A percentile compares a stretch with the other conserved stretches of the same genome.
Evolutionary conservation across 2,797 vertebrate genomes (phyloP).

Genomic region (Bradypodion ventrale): DNA sequence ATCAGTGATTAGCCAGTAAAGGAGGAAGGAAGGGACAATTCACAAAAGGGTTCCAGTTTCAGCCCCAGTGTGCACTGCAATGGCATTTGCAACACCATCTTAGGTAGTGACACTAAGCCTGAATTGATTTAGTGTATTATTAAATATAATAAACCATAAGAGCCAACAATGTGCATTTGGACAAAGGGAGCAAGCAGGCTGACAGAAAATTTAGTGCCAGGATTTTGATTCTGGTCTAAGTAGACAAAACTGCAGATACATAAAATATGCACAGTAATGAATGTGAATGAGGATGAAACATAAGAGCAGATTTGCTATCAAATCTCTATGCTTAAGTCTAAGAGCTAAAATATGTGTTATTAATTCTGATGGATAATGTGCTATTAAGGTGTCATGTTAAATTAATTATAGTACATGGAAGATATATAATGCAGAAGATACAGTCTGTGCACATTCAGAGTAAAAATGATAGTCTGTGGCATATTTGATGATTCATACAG

Average conservation of each 20-base stretch:
- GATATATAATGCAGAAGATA: neutral
- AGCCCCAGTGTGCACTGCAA: neutral
- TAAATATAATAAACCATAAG: neutral
- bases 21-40: neutral
- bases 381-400: neutral
- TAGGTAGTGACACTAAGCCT: neutral
- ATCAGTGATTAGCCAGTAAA: neutral
- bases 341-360: conserved; percentile 1
- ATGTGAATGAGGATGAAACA: neutral
- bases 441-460: neutral
- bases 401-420: neutral
- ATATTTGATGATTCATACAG: neutral
- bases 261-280: neutral
- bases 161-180: neutral
- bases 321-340: conserved; percentile 3
- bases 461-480: neutral
- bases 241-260: neutral
- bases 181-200: too few relatives aligned
- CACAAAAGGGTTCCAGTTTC: neutral
- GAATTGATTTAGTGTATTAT: neutral
- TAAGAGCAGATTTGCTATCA: neutral
- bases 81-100: neutral
- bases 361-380: conserved; percentile 11
- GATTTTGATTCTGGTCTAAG: neutral
- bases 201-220: neutral